Evolutionary conservation across 1,140 invertebrate genomes (phyloP).

Genomic region (Pectinophora gossypiella): DNA sequence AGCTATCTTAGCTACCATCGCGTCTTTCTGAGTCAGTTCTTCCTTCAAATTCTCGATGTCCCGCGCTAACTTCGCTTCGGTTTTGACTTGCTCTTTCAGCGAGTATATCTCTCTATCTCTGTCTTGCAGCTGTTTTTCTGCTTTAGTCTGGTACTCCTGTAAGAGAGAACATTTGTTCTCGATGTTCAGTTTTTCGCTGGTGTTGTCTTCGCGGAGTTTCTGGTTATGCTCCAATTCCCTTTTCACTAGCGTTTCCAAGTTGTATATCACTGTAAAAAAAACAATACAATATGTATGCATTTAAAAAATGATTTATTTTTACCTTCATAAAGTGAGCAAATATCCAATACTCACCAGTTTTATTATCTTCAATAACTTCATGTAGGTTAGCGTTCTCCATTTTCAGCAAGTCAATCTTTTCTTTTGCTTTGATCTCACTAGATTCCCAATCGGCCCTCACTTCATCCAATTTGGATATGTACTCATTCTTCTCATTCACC

Average conservation of each 20-base stretch:
- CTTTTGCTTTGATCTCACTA: conserved; percentile 3
- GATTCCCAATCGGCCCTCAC: conserved; percentile 13
- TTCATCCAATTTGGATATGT: conserved; percentile 2
- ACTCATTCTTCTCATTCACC: conserved; percentile 21
- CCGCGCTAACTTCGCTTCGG: not conserved
- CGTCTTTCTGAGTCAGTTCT: conserved; percentile 26
- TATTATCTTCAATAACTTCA: conserved; percentile 28
- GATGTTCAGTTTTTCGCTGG: conserved; percentile 26
- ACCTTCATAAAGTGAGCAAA: too few relatives aligned
- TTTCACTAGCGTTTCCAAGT: not conserved
- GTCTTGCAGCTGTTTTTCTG: conserved; percentile 29
- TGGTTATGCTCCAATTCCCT: not conserved
- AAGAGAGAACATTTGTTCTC: conserved; percentile 32
- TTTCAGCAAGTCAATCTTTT: conserved; percentile 17
- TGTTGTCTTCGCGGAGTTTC: not conserved
- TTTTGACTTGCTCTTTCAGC: conserved; percentile 7
- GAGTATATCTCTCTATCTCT: conserved; percentile 32
- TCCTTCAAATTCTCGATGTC: conserved; percentile 2
- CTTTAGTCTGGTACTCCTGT: conserved; percentile 35
- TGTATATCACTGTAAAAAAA: not conserved
- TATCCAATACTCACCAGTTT: conserved; percentile 39
- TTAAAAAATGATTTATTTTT: too few relatives aligned
- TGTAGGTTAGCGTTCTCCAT: conserved; percentile 24
- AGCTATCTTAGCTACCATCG: conserved; percentile 16
- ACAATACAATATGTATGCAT: too few relatives aligned